Base-by-base conservation (phyloP, 1,140 invertebrate genomes). In the Drosophila ambigua region DNA sequence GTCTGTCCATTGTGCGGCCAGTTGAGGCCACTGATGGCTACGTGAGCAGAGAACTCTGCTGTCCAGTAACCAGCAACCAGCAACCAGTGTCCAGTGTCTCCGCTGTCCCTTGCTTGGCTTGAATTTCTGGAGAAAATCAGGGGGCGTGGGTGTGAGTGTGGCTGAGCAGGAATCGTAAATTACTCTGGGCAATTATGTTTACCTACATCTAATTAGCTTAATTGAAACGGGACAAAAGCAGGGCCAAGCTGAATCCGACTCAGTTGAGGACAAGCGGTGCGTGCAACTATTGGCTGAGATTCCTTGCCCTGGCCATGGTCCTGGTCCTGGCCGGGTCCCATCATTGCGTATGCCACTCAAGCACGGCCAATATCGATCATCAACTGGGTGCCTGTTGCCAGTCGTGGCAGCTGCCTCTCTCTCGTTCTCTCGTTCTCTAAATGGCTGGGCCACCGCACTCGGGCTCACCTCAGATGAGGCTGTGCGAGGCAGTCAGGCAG, bases 161-260 rank as follows among this genome's bases (percentile, higher is more conserved):
- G 35, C 35, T 39, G 52, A 43, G 48, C 41, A 50, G 58, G 57
- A 76, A 67, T 77, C 81, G 66, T 68, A 85, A 80, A 80, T 76
- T 81, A 78, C 66, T 78, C 67, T 60, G 45, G 58, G 39, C 69
- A 81, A 85, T 85, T 81, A 85, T 85, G 82, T 85, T 85, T 78
- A 69, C 82, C 82, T 81, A 68, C 71, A 72, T 82, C 83, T 87
- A 87, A 87, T 87, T 87, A 87, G 78, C 72, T 65, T 87, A 88
- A 87, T 88, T 88, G 71, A 88, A 88, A 76, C 60, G 54, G 83
- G 58, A 68, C 83, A 87, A 88, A 81, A 63, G 74, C 58, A 53
- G 16, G 48, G 31, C 71, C 67, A 28, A 39, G 35, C 35, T 13
- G 9, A 11, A 11, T 4, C 31, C 4, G 9, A 13, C 11, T 39